phyloP scores from a whole-genome alignment of 2,113 vertebrate genomes.

The Aythya baeri region DNA sequence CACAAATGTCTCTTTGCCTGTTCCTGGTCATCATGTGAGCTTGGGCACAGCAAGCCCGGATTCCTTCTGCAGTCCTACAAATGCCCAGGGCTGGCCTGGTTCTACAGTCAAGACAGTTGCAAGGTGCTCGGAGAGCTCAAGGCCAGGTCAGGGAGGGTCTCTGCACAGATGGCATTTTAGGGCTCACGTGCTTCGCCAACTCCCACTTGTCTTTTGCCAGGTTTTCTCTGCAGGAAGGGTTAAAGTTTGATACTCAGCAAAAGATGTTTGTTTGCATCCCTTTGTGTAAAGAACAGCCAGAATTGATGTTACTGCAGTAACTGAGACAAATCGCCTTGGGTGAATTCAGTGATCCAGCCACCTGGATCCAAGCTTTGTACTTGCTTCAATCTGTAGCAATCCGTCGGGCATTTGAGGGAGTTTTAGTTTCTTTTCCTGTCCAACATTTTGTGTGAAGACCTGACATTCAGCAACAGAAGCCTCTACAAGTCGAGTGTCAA shows the following conservation, averaged over 20 bases:
- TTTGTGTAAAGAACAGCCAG: background rate
- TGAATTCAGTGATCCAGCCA: background rate
- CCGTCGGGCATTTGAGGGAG: accelerated
- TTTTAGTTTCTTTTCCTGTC: background rate
- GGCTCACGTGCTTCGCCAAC: background rate
- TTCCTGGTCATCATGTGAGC: background rate
- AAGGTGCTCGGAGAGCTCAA: background rate
- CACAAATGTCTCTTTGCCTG: accelerated
- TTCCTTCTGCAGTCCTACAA: background rate
- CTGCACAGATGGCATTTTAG: no score
- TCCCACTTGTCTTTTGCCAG: accelerated
- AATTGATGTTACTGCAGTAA: background rate
- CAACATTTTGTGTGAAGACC: background rate
- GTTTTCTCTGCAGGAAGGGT: background rate
- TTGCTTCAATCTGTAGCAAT: background rate
- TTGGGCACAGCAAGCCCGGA: accelerated
- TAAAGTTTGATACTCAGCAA: background rate
- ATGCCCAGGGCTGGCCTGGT: background rate
- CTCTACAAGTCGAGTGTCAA: background rate
- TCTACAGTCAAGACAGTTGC: accelerated
- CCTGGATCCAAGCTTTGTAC: background rate
- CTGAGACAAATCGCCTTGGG: no score
- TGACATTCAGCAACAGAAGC: background rate
- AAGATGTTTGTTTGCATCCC: background rate
- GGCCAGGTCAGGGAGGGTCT: background rate